A percentile compares a stretch with the other conserved stretches of the same genome.
These are phyloP conservation scores for Subacronicta megacephala DNA, from an alignment of 2,888 invertebrate species.

Conservation along the genomic window DNA sequence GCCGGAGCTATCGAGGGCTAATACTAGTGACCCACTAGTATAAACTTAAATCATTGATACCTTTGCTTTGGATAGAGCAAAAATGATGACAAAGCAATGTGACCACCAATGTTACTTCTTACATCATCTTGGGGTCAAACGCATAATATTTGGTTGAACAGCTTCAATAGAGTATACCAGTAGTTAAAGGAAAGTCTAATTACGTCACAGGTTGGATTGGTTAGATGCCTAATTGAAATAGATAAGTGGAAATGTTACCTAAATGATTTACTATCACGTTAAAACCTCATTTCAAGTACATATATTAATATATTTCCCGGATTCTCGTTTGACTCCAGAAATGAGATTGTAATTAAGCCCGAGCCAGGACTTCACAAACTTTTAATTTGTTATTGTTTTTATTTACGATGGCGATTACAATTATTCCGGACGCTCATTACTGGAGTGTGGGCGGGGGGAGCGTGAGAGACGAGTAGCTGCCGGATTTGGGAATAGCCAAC, in stretches of 20 bases:
- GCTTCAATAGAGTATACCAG: no score
- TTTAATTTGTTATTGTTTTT: conserved; percentile 37
- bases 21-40: no score
- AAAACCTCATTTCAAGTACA: conserved; percentile 4
- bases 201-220: no score
- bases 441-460: conserved; percentile 13
- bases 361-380: conserved; percentile 21
- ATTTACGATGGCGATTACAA: conserved; percentile 17
- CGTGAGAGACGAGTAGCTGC: neutral
- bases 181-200: no score
- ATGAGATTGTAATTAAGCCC: conserved; percentile 11
- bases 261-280: neutral
- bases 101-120: no score
- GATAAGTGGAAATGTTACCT: neutral
- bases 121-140: no score
- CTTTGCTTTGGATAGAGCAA: no score
- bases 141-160: no score
- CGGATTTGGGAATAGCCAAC: conserved; percentile 3
- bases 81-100: no score
- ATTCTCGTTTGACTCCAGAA: neutral
- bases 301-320: neutral
- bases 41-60: no score
- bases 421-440: conserved; percentile 30
- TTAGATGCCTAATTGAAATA: no score
- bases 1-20: no score